phyloP scores from a whole-genome alignment of 2,797 vertebrate species.

The Pelochelys cantorii region DNA sequence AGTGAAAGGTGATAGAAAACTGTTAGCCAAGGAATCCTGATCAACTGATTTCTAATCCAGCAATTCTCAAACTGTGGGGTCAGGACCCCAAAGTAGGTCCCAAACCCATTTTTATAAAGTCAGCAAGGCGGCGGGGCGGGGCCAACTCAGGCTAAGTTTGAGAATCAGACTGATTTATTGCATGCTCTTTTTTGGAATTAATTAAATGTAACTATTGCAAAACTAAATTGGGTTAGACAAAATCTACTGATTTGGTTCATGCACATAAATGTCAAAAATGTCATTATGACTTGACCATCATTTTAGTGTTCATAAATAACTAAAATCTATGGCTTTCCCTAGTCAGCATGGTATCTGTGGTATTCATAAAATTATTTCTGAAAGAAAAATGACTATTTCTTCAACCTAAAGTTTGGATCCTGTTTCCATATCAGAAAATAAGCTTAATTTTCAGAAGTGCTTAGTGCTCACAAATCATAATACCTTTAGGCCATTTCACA shows the following conservation, averaged over 20 bases:
- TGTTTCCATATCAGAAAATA: background rate
- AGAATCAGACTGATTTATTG: conserved; percentile 10
- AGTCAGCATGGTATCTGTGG: background rate
- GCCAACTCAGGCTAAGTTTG: too few species aligned
- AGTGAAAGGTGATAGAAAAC: conserved; percentile 49
- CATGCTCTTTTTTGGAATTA: conserved; percentile 47
- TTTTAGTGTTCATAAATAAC: conserved; percentile 44
- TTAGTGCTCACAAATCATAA: background rate
- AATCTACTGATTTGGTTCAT: conserved; percentile 64
- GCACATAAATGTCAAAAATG: conserved; percentile 16
- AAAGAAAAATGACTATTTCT: background rate
- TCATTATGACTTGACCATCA: conserved; percentile 43
- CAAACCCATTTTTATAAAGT: too few species aligned
- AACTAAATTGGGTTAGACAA: conserved; percentile 62
- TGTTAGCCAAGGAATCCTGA: background rate
- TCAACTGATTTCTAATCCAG: background rate
- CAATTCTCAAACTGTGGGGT: too few species aligned
- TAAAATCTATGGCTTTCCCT: conserved; percentile 19
- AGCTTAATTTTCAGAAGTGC: background rate
- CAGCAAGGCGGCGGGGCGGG: too few species aligned
- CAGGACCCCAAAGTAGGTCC: too few species aligned
- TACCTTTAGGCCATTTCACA: accelerated
- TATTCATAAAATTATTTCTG: conserved; percentile 4
- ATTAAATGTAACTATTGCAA: conserved; percentile 62
- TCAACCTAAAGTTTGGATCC: background rate